Base-by-base conservation (phyloP, 2,113 vertebrate species). In the Tenebrosternarchus preto region DNA sequence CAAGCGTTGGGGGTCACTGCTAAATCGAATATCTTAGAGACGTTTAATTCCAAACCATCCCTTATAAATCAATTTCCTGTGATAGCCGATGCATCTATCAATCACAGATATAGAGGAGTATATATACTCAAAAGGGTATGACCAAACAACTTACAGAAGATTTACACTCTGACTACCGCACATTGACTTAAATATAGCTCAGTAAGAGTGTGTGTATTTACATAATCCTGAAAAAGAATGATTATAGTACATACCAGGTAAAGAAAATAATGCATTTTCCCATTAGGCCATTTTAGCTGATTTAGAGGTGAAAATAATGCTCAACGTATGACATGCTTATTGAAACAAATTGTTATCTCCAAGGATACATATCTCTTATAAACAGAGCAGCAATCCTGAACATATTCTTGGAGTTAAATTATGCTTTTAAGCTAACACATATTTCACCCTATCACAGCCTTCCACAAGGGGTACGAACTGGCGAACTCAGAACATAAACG, bases 11-110 rank as follows among this genome's bases (percentile, higher is more conserved):
- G n/a, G 93, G 94, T 95, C 92, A 89, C 92, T 92, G 92, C 92
- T 95, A 95, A 95, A 95, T 95, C 94, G 95, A 95, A 96, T 96
- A 95, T 95, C 92, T 94, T 94, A 94, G 94, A 95, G 94, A 92
- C 93, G 94, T 95, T 96, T 95, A 95, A 95, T 95, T 96, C 94
- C 93, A 94, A 95, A 95, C 92, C 93, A 92, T 90, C 93, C 93
- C 94, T 95, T 95, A 95, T 95, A 95, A 95, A 95, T 95, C 94
- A 95, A 95, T 94, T 95, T 93, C 94, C 93, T 92, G 36, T 90
- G 93, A 94, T 92, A 94, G 93, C 92, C 94, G 93, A 95, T 94
- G 93, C 93, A 93, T 93, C 93, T 94, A 95, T 96, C 94, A 95
- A 95, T 95, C 95, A 95, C 95, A 95, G 92, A 95, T 90, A 91